Conservation (phyloP, 2,888 invertebrate genomes). For the Mesorhabditis sp. region DNA sequence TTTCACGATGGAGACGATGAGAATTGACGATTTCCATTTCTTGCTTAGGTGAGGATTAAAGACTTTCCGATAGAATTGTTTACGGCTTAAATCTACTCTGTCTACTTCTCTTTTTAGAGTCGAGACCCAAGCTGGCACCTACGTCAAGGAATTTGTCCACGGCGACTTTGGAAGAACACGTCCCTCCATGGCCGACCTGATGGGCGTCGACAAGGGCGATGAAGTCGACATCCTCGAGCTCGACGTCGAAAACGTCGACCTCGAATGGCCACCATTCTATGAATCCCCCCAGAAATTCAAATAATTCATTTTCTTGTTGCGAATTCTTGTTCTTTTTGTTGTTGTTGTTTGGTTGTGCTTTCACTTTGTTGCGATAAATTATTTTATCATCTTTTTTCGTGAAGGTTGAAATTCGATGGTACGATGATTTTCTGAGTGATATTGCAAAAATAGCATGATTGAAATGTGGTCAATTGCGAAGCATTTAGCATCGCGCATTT, state of each 20-base stretch:
- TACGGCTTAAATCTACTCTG: constrained; percentile 17
- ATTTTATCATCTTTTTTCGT: neutral
- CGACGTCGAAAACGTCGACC: constrained; percentile 76
- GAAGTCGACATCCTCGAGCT: constrained; percentile 81
- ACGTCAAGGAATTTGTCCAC: constrained; percentile 94
- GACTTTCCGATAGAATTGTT: constrained; percentile 16
- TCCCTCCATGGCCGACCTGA: constrained; percentile 69
- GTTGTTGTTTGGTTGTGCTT: constrained; percentile 2
- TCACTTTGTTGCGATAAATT: neutral
- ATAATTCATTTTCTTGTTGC: constrained; percentile 10
- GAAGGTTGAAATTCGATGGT: constrained; percentile 7
- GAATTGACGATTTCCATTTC: constrained; percentile 41
- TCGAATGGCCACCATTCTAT: constrained; percentile 70
- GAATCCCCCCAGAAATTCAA: constrained; percentile 18
- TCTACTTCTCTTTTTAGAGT: constrained; percentile 23
- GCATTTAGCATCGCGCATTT: no score
- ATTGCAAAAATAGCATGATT: no score
- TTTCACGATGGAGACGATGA: constrained; percentile 35
- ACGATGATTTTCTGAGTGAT: neutral
- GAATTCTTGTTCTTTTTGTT: constrained; percentile 9
- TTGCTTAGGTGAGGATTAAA: constrained; percentile 22
- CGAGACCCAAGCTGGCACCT: constrained; percentile 62
- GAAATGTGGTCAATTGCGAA: no score
- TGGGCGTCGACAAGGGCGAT: constrained; percentile 64
- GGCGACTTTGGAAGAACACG: constrained; percentile 85